Evolutionary conservation across 2,888 invertebrate genomes (phyloP).

Genomic region (Mythimna vitellina): DNA sequence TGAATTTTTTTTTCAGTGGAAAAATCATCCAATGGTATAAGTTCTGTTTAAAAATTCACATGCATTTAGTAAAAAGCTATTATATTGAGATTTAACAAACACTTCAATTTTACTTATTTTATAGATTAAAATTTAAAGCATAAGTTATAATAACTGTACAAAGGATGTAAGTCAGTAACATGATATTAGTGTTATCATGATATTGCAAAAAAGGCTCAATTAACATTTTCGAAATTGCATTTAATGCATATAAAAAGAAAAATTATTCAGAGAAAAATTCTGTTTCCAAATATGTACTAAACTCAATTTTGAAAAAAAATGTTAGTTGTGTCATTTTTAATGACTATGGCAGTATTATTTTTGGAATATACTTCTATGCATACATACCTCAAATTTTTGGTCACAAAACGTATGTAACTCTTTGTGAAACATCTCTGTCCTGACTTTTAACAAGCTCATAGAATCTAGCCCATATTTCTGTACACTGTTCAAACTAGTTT

Average conservation of each 20-base stretch:
- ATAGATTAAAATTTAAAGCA: neutral
- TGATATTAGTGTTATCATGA: neutral
- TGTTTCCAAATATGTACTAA: too few species aligned
- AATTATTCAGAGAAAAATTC: too few species aligned
- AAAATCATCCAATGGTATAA: too few species aligned
- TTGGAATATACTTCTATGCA: neutral
- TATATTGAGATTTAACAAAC: neutral
- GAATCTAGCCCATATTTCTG: slow-evolving; percentile 6
- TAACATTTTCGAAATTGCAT: too few species aligned
- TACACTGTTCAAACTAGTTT: neutral
- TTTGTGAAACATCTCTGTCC: slow-evolving; percentile 2
- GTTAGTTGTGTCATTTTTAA: too few species aligned
- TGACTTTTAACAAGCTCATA: slow-evolving; percentile 27
- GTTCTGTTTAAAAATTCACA: neutral
- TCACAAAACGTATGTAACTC: neutral
- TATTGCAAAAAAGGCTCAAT: too few species aligned
- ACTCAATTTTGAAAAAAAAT: too few species aligned
- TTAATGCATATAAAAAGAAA: too few species aligned
- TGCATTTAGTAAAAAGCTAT: neutral
- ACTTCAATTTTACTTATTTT: neutral
- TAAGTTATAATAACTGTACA: neutral
- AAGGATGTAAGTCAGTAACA: neutral
- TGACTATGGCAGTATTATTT: too few species aligned
- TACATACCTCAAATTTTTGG: slow-evolving; percentile 32
- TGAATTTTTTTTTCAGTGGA: too few species aligned